Evolutionary conservation across 2,888 invertebrate species (phyloP).

Genomic region (Xestoiulus laeticollis): DNA sequence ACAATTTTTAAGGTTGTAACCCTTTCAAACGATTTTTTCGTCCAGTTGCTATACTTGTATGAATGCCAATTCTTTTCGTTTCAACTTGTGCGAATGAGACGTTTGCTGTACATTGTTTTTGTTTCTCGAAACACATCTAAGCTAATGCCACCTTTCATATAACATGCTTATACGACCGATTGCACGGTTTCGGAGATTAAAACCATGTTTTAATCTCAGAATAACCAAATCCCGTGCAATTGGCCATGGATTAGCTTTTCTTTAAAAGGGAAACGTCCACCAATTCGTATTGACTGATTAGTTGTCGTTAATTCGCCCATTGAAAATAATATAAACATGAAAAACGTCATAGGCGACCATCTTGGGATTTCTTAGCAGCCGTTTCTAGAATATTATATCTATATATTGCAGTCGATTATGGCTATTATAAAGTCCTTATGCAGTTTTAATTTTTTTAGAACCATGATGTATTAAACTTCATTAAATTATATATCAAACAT

Average conservation of each 20-base stretch:
- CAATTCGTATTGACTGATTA: neutral
- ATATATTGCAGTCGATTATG: no score
- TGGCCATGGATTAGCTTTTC: neutral
- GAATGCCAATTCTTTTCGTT: neutral
- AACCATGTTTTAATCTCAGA: neutral
- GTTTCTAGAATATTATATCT: no score
- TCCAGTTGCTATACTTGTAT: slow-evolving; percentile 19
- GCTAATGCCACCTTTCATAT: neutral
- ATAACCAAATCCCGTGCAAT: neutral
- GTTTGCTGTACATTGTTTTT: neutral
- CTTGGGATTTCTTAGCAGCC: neutral
- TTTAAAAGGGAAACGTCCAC: neutral
- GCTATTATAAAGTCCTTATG: no score
- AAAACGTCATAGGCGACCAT: neutral
- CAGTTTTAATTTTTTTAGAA: no score
- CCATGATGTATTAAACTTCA: no score
- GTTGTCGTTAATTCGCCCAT: neutral
- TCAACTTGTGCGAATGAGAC: neutral
- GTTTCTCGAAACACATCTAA: neutral
- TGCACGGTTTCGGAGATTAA: neutral
- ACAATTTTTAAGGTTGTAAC: slow-evolving; percentile 37
- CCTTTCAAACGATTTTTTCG: slow-evolving; percentile 8
- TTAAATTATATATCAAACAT: no score
- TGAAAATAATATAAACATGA: neutral
- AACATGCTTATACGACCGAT: neutral